Conservation (phyloP, 1,140 invertebrate species). For the Calycopis cecrops region DNA sequence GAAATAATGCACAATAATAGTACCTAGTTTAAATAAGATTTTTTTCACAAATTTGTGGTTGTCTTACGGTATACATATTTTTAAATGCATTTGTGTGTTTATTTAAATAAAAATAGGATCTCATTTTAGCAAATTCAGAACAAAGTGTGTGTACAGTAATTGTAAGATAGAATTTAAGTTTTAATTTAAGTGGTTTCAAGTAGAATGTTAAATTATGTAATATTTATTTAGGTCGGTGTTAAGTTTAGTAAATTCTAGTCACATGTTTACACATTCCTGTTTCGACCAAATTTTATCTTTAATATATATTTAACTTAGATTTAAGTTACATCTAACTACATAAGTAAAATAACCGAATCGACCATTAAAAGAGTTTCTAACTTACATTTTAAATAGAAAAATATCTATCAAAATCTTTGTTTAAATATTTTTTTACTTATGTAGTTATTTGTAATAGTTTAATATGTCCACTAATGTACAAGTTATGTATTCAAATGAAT, state of each 20-base stretch:
- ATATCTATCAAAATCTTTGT: neutral
- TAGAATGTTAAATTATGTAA: constrained; percentile 62
- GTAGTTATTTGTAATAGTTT: neutral
- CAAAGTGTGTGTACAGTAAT: constrained; percentile 36
- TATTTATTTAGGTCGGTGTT: constrained; percentile 67
- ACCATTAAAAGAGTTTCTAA: neutral
- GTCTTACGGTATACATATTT: neutral
- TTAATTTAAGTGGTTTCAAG: constrained; percentile 34
- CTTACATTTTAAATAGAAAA: neutral
- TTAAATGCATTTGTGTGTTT: constrained; percentile 21
- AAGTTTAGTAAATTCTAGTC: constrained; percentile 74
- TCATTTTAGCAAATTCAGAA: constrained; percentile 53
- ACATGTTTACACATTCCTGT: constrained; percentile 71
- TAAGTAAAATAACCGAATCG: neutral
- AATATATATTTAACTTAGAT: constrained; percentile 30
- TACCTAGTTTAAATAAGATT: constrained; percentile 7
- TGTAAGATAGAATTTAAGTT: constrained; percentile 36
- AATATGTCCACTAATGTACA: neutral
- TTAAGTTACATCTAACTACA: constrained; percentile 24
- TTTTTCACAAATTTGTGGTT: constrained; percentile 10
- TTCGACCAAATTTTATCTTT: constrained; percentile 66
- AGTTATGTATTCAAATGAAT: neutral
- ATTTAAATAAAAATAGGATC: constrained; percentile 43
- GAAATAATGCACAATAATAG: constrained; percentile 3
- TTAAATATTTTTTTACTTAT: neutral